Evolutionary conservation across 2,113 vertebrate species (phyloP), one percentile per base, ranked within the genome.

Genomic region (Eulacestoma nigropectus): DNA sequence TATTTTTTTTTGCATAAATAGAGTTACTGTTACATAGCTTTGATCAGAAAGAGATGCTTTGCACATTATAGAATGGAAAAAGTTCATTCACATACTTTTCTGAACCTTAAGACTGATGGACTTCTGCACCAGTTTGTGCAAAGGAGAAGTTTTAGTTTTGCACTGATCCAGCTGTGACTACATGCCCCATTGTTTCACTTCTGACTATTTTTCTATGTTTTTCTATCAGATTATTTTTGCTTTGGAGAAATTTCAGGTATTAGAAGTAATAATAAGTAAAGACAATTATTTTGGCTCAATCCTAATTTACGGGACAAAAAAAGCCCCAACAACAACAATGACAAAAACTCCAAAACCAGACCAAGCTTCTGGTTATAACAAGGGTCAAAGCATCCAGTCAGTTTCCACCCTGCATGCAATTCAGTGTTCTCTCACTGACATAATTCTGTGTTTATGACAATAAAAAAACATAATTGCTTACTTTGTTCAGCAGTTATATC

Each of bases 1-100:
- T 80, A 90, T 52, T 83, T 87, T 83, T 84, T 44, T 93, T 96
- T 90, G 67, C 87, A 81, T 79, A 84, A 94, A 93, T 27, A 60
- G 64, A 80, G 26, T 63, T 95, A 70, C 33, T 91, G 30, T 57
- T 96, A 72, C 39, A 73, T 29, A 89, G 46, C 37, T 84, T 73
- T 94, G 56, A 64, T 60, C 19, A 77, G 41, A 93, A 90, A 74
- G 27, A 85, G 35, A 39, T 68, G 52, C n/a, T 90, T 89, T 79
- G 13, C 46, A 89, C 26, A 39, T 60, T 62, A 73, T 19, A 44
- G 37, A 87, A 83, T 18, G 23, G 21, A 50, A 73, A 78, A 76
- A 68, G 13, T 77, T 82, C 29, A 32, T 70, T 84, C 60, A 72
- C 3, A 19, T 52, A 21, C 41, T 56, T 90, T 17, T 39, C 29